phyloP scores from a whole-genome alignment of 2,888 invertebrate genomes.

The Patella pellucida region DNA sequence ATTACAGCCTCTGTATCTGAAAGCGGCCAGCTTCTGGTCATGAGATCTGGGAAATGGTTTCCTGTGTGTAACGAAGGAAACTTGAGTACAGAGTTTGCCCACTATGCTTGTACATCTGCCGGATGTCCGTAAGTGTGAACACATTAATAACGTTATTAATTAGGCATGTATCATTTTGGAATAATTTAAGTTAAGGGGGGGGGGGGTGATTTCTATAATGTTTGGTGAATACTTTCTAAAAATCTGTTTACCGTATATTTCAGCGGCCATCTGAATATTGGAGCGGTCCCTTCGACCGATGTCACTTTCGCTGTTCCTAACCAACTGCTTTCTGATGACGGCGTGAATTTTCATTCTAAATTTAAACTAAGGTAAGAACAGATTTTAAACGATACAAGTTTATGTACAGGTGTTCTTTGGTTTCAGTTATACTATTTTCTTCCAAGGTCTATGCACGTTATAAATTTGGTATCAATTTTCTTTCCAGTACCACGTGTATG shows the following conservation, averaged over 20 bases:
- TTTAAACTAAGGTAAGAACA: too few relatives aligned
- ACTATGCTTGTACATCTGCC: constrained; percentile 32
- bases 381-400: too few relatives aligned
- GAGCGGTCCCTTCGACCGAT: not conserved
- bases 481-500: too few relatives aligned
- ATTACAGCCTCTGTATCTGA: constrained; percentile 14
- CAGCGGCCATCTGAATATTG: not conserved
- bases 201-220: too few relatives aligned
- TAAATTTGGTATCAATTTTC: too few relatives aligned
- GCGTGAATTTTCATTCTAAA: constrained; percentile 8
- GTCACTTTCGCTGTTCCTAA: constrained; percentile 8
- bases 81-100: constrained; percentile 19
- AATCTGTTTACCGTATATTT: not conserved
- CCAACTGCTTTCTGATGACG: not conserved
- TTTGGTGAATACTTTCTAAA: too few relatives aligned
- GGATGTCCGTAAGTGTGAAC: constrained; percentile 25
- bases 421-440: too few relatives aligned
- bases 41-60: constrained; percentile 31
- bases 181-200: too few relatives aligned
- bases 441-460: too few relatives aligned
- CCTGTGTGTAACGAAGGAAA: constrained; percentile 33
- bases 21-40: constrained; percentile 22
- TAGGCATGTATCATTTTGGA: too few relatives aligned
- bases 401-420: too few relatives aligned
- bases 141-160: too few relatives aligned